phyloP scores from a whole-genome alignment of 2,888 invertebrate species.

The Cataglyphis albicans region DNA sequence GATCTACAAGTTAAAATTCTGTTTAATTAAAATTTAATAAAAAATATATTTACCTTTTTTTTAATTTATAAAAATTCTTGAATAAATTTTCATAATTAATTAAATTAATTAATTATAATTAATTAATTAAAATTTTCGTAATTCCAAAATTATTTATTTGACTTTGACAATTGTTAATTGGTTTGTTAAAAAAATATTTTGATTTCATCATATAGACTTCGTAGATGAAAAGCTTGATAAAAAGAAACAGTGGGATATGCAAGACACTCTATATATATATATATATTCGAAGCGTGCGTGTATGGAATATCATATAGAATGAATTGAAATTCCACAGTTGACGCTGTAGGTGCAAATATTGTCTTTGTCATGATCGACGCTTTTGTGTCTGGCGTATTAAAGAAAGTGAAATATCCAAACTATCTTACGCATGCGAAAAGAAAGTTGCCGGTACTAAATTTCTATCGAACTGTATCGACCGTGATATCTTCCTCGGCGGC shows the following conservation, averaged over 20 bases:
- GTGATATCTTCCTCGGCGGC: conserved; percentile 3
- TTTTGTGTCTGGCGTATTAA: conserved; percentile 62
- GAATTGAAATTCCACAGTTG: conserved; percentile 67
- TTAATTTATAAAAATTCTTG: neutral
- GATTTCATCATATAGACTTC: too few relatives aligned
- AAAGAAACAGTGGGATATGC: neutral
- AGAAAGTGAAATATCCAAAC: conserved; percentile 68
- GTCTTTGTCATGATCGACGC: conserved; percentile 19
- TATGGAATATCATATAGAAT: conserved; percentile 48
- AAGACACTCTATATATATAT: neutral
- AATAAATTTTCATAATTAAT: neutral
- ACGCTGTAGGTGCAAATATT: neutral
- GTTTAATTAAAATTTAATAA: neutral
- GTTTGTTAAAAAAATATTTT: neutral
- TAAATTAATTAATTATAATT: too few relatives aligned
- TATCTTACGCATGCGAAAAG: conserved; percentile 61
- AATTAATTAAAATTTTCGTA: neutral
- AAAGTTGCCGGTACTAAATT: conserved; percentile 58
- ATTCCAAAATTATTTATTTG: neutral
- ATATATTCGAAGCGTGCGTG: neutral
- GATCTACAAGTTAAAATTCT: conserved; percentile 1
- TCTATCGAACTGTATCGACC: conserved; percentile 60
- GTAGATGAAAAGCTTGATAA: neutral
- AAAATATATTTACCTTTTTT: neutral
- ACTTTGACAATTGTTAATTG: neutral